phyloP scores from a whole-genome alignment of 1,140 invertebrate genomes.

The Nasonia giraulti region DNA sequence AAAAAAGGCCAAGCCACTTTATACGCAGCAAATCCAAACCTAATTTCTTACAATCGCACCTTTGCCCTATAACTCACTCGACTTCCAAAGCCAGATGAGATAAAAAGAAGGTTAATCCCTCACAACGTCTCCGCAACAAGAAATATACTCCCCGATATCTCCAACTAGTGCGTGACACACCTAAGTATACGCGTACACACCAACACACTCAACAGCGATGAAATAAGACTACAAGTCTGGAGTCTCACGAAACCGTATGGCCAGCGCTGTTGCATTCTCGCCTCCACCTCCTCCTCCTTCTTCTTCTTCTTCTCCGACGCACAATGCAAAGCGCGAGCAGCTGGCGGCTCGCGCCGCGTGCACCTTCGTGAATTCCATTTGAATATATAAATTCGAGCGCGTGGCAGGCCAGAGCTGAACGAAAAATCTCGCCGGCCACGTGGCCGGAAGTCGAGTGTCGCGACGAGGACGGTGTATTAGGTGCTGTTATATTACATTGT shows the following conservation, averaged over 20 bases:
- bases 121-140: neutral
- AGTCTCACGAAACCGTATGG: neutral
- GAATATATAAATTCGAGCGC: slow-evolving; percentile 46
- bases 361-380: slow-evolving; percentile 44
- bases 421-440: slow-evolving; percentile 25
- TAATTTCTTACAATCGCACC: neutral
- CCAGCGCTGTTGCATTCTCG: neutral
- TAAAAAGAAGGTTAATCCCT: neutral
- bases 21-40: too few species aligned
- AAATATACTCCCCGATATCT: neutral
- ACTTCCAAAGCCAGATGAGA: too few species aligned
- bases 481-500: neutral
- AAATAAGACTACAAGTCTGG: neutral
- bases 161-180: too few species aligned
- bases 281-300: neutral
- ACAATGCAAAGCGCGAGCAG: slow-evolving; percentile 29
- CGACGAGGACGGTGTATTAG: neutral
- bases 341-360: slow-evolving; percentile 19
- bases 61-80: neutral
- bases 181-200: neutral
- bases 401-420: neutral
- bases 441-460: slow-evolving; percentile 38
- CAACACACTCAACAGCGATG: neutral
- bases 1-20: too few species aligned
- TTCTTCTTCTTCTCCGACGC: neutral